Evolutionary conservation across 2,888 invertebrate genomes (phyloP).

Genomic region (Copidosoma aretas): DNA sequence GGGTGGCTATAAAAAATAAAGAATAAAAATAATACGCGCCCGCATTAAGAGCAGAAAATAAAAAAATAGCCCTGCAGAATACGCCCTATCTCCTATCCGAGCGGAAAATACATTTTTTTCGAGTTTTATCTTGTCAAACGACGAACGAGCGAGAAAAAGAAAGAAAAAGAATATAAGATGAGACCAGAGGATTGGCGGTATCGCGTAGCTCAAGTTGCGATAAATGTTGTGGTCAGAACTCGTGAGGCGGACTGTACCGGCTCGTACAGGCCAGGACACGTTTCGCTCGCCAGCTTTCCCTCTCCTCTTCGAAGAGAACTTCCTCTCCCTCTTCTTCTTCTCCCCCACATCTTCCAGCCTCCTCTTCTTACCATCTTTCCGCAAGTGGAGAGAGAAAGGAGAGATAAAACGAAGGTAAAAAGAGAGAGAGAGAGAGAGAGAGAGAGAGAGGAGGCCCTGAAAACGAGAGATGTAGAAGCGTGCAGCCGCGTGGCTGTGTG

Average conservation of each 20-base stretch:
- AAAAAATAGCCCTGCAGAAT: constrained; percentile 11
- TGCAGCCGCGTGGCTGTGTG: background rate
- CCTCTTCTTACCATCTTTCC: constrained; percentile 26
- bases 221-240: constrained; percentile 58
- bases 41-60: background rate
- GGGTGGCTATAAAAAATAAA: too few species aligned
- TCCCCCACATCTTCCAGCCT: constrained; percentile 26
- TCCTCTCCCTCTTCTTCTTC: constrained; percentile 21
- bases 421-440: constrained; percentile 1
- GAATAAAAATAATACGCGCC: too few species aligned
- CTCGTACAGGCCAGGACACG: constrained; percentile 55
- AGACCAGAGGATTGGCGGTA: background rate
- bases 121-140: constrained; percentile 5
- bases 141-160: constrained; percentile 2
- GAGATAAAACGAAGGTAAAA: background rate
- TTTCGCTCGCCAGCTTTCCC: constrained; percentile 52
- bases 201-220: constrained; percentile 1
- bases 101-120: constrained; percentile 23
- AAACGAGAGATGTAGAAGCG: constrained; percentile 21
- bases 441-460: constrained; percentile 20
- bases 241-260: constrained; percentile 56
- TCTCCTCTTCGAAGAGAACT: constrained; percentile 22
- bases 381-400: constrained; percentile 7
- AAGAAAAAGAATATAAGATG: too few species aligned
- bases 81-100: constrained; percentile 18